Evolutionary conservation across 2,113 vertebrate genomes (phyloP).

Genomic region (Amblyornis subalaris): DNA sequence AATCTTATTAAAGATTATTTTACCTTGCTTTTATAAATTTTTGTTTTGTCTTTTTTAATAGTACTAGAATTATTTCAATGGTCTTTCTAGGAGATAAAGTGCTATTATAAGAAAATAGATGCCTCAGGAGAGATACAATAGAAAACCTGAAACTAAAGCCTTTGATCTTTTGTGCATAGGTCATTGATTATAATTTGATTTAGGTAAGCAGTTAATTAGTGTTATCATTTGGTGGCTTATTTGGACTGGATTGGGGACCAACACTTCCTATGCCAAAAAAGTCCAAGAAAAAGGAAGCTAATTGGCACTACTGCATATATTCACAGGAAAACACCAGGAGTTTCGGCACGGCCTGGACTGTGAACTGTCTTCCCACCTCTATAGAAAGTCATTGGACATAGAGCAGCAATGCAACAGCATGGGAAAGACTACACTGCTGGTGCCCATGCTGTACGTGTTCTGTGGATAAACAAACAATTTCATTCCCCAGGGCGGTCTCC

Average conservation of each 20-base stretch:
- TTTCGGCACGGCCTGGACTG: not conserved
- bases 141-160: slow-evolving; percentile 52
- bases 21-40: not conserved
- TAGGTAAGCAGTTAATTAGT: slow-evolving; percentile 60
- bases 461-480: slow-evolving; percentile 65
- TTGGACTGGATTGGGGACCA: slow-evolving; percentile 22
- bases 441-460: slow-evolving; percentile 46
- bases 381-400: not conserved
- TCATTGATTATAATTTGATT: slow-evolving; percentile 64
- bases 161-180: slow-evolving; percentile 44
- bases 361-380: not conserved
- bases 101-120: slow-evolving; percentile 38
- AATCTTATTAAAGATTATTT: not conserved
- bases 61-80: not conserved
- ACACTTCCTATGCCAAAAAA: not conserved
- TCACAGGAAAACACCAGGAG: not conserved
- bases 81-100: slow-evolving; percentile 37
- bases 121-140: slow-evolving; percentile 43
- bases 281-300: not conserved
- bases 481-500: slow-evolving; percentile 59
- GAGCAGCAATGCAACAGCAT: slow-evolving; percentile 21
- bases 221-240: slow-evolving; percentile 46
- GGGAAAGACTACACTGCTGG: slow-evolving; percentile 26
- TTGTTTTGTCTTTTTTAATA: not conserved
- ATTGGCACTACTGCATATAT: not conserved